Evolutionary conservation across 2,113 vertebrate species (phyloP).

Genomic region (Chloropsis cyanopogon): DNA sequence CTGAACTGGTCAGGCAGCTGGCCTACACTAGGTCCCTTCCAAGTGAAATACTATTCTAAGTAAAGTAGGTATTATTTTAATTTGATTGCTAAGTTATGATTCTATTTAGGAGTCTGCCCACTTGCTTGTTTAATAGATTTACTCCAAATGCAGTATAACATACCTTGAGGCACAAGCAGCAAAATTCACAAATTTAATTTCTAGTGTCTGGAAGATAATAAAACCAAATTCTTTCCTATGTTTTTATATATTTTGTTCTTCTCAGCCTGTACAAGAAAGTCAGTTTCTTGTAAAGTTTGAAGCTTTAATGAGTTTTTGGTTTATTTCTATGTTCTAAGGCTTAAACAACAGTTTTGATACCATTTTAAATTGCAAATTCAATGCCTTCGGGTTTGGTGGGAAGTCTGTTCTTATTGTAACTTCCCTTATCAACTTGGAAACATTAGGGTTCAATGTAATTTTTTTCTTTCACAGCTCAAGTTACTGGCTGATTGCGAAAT

Average conservation of each 20-base stretch:
- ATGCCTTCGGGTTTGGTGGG: neutral
- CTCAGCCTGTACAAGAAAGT: neutral
- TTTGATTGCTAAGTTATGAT: neutral
- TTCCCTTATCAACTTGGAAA: neutral
- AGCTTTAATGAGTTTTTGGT: neutral
- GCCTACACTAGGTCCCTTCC: neutral
- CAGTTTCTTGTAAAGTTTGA: neutral
- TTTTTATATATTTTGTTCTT: neutral
- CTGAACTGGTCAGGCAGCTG: neutral
- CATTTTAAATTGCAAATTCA: neutral
- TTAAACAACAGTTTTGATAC: neutral
- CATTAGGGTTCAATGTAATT: neutral
- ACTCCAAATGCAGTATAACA: neutral
- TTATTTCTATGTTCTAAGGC: neutral
- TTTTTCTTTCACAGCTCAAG: neutral
- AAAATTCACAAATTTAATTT: neutral
- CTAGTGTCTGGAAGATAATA: neutral
- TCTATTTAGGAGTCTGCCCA: neutral
- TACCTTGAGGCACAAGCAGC: neutral
- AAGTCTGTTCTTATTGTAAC: neutral
- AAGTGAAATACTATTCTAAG: neutral
- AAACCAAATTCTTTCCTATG: neutral
- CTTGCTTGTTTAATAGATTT: neutral
- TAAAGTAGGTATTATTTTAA: neutral
- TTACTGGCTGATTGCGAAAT: neutral